Percentiles rank a stretch among this genome's conserved stretches.
These are phyloP conservation scores for Morphnarchus princeps DNA, from an alignment of 2,113 vertebrate genomes.

Conservation along the genomic window DNA sequence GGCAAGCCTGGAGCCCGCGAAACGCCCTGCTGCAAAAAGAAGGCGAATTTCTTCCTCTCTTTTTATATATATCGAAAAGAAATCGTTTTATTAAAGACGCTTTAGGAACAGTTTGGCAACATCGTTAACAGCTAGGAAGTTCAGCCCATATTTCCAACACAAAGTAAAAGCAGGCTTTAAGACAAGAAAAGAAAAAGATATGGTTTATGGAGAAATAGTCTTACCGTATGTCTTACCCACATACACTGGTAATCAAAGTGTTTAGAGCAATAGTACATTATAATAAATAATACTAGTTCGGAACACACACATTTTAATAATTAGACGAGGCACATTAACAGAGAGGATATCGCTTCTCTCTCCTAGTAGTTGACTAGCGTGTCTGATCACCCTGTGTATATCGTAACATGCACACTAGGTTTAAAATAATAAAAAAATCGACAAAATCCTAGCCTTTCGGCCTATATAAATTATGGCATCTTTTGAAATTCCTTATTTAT, in stretches of 20 bases:
- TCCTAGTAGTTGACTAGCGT: conserved; percentile 50
- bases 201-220: background rate
- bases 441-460: conserved; percentile 12
- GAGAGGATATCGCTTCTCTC: conserved; percentile 24
- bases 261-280: conserved; percentile 52
- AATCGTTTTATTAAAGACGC: conserved; percentile 64
- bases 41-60: background rate
- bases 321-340: conserved; percentile 49
- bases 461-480: conserved; percentile 63
- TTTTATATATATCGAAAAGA: conserved; percentile 8
- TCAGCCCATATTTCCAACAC: conserved; percentile 25
- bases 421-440: background rate
- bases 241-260: conserved; percentile 9
- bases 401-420: background rate
- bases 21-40: background rate
- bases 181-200: background rate
- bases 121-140: conserved; percentile 26
- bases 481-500: conserved; percentile 65
- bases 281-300: conserved; percentile 72
- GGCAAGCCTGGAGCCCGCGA: background rate
- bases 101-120: background rate
- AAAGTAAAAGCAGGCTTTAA: conserved; percentile 2
- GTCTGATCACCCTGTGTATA: conserved; percentile 44
- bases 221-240: conserved; percentile 15
- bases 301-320: conserved; percentile 50